A percentile compares a stretch with the other conserved stretches of the same genome.
Conservation (phyloP, 2,888 invertebrate species). For the Lumbricus terrestris region DNA sequence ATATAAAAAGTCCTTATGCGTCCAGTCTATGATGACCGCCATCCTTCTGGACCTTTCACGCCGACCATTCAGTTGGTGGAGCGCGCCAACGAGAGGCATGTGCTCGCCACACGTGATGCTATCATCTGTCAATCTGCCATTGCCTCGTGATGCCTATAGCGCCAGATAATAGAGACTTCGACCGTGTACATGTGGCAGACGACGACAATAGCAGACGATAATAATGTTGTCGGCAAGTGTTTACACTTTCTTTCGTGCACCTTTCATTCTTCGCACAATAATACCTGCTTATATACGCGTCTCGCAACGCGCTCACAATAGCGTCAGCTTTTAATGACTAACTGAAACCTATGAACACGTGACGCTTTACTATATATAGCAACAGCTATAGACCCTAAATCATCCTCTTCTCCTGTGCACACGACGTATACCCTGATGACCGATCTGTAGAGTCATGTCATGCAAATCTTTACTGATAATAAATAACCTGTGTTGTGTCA, state of each 20-base stretch:
- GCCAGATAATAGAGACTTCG: neutral
- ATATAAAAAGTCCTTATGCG: neutral
- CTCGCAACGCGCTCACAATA: neutral
- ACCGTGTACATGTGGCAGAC: no score
- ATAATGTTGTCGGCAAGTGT: neutral
- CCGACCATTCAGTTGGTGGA: neutral
- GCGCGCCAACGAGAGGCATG: neutral
- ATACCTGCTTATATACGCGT: neutral
- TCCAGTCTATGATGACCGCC: neutral
- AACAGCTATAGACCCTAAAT: neutral
- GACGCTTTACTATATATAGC: neutral
- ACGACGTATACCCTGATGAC: neutral
- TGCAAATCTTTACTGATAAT: neutral
- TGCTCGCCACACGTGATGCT: neutral
- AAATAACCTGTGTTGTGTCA: no score
- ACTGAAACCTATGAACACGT: neutral
- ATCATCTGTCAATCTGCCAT: neutral
- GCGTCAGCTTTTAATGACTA: constrained; percentile 3
- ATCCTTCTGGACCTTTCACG: neutral
- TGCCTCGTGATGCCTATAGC: neutral
- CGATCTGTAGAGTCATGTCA: neutral
- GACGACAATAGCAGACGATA: neutral
- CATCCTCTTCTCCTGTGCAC: neutral
- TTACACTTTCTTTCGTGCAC: neutral
- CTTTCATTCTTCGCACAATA: neutral